Base-by-base conservation (phyloP, 1,140 invertebrate species). In the Coenobita brevimanus region DNA sequence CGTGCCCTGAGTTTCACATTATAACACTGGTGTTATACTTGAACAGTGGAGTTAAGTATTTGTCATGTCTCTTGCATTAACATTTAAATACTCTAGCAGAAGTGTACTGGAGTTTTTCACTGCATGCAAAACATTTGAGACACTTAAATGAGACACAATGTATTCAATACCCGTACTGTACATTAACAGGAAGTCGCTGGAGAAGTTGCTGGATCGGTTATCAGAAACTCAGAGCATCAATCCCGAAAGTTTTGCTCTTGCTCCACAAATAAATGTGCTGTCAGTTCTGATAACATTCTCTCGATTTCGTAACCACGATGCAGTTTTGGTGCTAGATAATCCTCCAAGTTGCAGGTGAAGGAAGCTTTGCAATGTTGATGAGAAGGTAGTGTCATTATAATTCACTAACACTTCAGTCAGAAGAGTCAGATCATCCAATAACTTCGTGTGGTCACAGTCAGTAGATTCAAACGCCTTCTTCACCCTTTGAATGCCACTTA, bases 381-480 rank as follows among this genome's bases (percentile, higher is more conserved):
- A 17, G 30, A 38, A 13, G 33, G 71, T 17, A 41, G 38, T 75
- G 41, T 75, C 30, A 75, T 36, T 75, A 13, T 27, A n/a, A 27
- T 69, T 69, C 27, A 69, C 64, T 27, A 73, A 36, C 30, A 21
- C 38, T 73, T 73, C 69, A 73, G 38, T 73, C 69, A 73, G 36
- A n/a, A 38, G 33, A 30, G 69, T 73, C 69, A 73, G 38, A 73
- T 73, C 69, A 73, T 73, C 69, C n/a, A 73, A 38, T 36, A 73
- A 73, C 38, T 73, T 73, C 38, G 69, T 30, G 38, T 17, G 75
- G 46, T 41, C 36, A 60, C 78, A 60, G n/a, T 60, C 54, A 60
- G 57, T 80, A 80, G 78, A 80, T 80, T 80, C 46, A 62, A 80
- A 80, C 36, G 62, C 33, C 54, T 62, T 80, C 30, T 62, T 57